Conservation (phyloP, 1,140 invertebrate genomes). For the Heliconius congener region DNA sequence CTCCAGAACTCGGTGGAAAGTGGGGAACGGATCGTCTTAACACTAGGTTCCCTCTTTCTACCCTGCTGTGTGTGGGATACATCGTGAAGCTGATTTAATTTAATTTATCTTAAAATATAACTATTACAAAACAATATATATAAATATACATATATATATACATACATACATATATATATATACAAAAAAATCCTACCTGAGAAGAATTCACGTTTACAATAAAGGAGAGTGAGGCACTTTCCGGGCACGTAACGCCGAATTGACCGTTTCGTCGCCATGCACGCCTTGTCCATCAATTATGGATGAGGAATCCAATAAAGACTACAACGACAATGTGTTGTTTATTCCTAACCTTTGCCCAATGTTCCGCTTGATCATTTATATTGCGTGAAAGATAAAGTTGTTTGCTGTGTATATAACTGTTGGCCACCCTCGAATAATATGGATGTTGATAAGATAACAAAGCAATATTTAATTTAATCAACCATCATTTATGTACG, state of each 20-base stretch:
- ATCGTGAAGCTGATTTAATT: no score
- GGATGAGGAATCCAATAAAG: slow-evolving; percentile 15
- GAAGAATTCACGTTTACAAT: background rate
- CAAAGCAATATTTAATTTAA: background rate
- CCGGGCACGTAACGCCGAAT: background rate
- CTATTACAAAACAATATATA: background rate
- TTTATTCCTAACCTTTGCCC: slow-evolving; percentile 18
- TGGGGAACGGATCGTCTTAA: no score
- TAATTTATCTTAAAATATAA: background rate
- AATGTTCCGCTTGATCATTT: slow-evolving; percentile 13
- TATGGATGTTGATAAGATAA: background rate
- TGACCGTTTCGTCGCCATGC: background rate
- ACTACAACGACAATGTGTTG: slow-evolving; percentile 16
- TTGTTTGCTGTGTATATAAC: slow-evolving; percentile 15
- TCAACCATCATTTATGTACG: background rate
- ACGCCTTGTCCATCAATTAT: slow-evolving; percentile 16
- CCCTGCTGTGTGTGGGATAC: no score
- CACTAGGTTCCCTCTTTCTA: no score
- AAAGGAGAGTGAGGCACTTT: background rate
- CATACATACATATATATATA: no score
- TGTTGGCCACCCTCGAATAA: background rate
- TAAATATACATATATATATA: no score
- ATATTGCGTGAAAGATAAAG: slow-evolving; percentile 4
- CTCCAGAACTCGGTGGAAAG: no score
- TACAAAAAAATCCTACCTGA: background rate